Base-by-base conservation (phyloP, 2,113 vertebrate genomes). In the Carassius gibelio region DNA sequence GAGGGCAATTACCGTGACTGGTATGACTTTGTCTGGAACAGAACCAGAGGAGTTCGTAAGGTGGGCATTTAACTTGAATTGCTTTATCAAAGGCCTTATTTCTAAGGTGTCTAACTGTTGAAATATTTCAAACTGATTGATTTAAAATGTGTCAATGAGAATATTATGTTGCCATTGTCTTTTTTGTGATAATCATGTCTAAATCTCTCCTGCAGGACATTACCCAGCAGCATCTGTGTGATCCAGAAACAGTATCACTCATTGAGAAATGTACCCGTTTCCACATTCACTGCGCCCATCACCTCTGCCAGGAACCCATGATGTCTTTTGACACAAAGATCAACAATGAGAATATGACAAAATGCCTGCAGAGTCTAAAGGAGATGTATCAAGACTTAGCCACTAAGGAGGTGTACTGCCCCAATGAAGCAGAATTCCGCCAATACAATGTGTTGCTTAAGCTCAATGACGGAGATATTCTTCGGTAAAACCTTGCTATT, bases 11-110 rank as follows among this genome's bases (percentile, higher is more conserved):
- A 94, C 81, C 89, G 96, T 9, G 98, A 99, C 42, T 99, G 98
- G 98, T 99, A 99, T 1, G 98, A 99, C 93, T 99, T 99, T 91
- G 96, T 99, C 45, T 99, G 98, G 98, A 99, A 99, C 92, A 95
- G 97, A 85, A 99, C 97, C 15, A 96, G 97, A 34, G 96, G 96
- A 21, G 97, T 99, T 87, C 95, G 98, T 38, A 99, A 99, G 96
- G 98, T 98, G 88, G 68, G 85, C 15, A 57, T 75, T 8, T 1
- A n/a, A 38, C 21, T 55, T 76, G 17, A 48, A 11, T 3, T 48
- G 3, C 45, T 48, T 48, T 5, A 48, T 11, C 10, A 0, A 48
- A 48, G 45, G 45, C 45, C 0, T 48, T 11, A 48, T 48, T 48
- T 48, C 10, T 48, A 11, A 48, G 2, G 45, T 48, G 45, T 48